Conservation (phyloP, 23 tunicate genomes). For the Ciona savignyi region DNA sequence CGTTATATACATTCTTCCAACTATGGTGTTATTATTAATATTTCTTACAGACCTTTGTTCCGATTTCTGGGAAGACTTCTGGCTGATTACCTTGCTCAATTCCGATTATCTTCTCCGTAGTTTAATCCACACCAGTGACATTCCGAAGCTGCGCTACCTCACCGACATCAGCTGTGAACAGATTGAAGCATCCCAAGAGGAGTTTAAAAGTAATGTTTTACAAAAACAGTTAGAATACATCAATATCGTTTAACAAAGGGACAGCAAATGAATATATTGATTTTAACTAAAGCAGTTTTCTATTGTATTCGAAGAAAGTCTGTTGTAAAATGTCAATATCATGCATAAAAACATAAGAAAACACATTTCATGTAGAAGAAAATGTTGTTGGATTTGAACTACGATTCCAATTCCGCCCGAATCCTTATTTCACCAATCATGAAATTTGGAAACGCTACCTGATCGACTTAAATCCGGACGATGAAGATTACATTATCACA, state of each 20-base stretch:
- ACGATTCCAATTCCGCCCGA: conserved; percentile 47
- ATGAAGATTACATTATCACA: conserved; percentile 32
- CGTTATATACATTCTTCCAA: no score
- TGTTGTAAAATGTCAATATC: no score
- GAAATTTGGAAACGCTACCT: conserved; percentile 51
- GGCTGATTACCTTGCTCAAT: conserved; percentile 26
- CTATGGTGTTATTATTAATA: no score
- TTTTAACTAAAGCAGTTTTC: no score
- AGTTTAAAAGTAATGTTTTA: not conserved
- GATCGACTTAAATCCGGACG: conserved; percentile 35
- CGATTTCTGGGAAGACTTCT: conserved; percentile 7
- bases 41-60: no score
- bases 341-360: no score
- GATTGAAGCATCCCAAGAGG: not conserved
- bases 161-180: conserved; percentile 12
- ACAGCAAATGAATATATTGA: no score
- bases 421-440: conserved; percentile 33
- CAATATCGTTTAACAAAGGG: no score
- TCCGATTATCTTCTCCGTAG: conserved; percentile 23
- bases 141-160: conserved; percentile 15
- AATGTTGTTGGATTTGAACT: conserved; percentile 44
- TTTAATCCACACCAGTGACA: conserved; percentile 17
- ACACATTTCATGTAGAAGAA: conserved; percentile 7
- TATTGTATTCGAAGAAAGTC: no score
- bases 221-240: no score